These are phyloP conservation scores for Endomychus coccineus DNA, from an alignment of 2,888 invertebrate genomes.

Conservation along the genomic window DNA sequence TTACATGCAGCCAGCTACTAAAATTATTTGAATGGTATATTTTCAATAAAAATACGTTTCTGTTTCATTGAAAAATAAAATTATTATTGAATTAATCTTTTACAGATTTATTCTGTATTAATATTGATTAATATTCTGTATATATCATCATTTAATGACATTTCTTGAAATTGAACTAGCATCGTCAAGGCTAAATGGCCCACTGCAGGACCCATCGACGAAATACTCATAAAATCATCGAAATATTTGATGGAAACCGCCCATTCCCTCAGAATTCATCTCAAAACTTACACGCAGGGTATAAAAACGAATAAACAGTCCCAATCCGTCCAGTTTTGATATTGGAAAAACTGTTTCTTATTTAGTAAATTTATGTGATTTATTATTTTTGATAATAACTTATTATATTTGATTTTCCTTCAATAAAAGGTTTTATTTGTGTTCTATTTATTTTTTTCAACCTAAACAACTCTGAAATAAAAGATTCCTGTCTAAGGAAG, in stretches of 20 bases:
- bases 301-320: slow-evolving; percentile 51
- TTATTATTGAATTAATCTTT: too few relatives aligned
- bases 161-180: slow-evolving; percentile 53
- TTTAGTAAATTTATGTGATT: slow-evolving; percentile 24
- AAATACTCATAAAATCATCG: slow-evolving; percentile 69
- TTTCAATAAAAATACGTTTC: too few relatives aligned
- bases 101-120: background rate
- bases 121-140: too few relatives aligned
- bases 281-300: slow-evolving; percentile 64
- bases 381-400: too few relatives aligned
- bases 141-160: too few relatives aligned
- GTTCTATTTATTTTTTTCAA: too few relatives aligned
- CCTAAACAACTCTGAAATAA: too few relatives aligned
- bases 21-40: too few relatives aligned
- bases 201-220: slow-evolving; percentile 65
- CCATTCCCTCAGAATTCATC: slow-evolving; percentile 79
- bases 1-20: too few relatives aligned
- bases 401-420: too few relatives aligned
- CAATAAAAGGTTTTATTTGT: too few relatives aligned
- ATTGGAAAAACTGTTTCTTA: slow-evolving; percentile 43
- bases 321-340: slow-evolving; percentile 44
- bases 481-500: too few relatives aligned
- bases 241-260: slow-evolving; percentile 88
- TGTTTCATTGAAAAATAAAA: background rate
- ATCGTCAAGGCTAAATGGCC: slow-evolving; percentile 86